These are phyloP conservation scores for Drosophila phalerata DNA, from an alignment of 2,888 invertebrate species.

Conservation along the genomic window DNA sequence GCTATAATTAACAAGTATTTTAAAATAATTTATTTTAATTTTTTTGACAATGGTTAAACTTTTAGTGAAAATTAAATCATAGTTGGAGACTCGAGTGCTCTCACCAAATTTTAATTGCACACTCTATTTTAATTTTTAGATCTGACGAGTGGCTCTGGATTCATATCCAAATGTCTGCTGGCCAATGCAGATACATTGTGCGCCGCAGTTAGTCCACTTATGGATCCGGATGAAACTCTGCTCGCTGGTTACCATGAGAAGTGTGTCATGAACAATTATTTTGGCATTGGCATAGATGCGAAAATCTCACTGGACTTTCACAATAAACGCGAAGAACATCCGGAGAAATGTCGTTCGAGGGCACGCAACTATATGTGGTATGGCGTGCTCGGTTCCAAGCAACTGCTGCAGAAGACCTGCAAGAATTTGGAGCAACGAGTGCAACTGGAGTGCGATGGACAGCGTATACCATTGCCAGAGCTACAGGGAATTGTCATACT, in stretches of 20 bases:
- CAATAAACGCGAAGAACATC: slow-evolving; percentile 98
- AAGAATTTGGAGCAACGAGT: slow-evolving; percentile 98
- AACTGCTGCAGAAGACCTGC: slow-evolving; percentile 95
- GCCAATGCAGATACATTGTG: slow-evolving; percentile 98
- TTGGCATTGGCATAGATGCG: slow-evolving; percentile 99
- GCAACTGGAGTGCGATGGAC: slow-evolving; percentile 98
- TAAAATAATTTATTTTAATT: too few species aligned
- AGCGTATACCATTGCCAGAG: slow-evolving; percentile 96
- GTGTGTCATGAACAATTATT: slow-evolving; percentile 99
- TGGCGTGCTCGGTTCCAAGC: slow-evolving; percentile 91
- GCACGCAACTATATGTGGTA: slow-evolving; percentile 99
- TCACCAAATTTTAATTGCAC: not conserved
- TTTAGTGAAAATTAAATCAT: too few species aligned
- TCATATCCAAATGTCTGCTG: slow-evolving; percentile 97
- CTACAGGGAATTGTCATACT: slow-evolving; percentile 98
- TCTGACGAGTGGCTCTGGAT: slow-evolving; percentile 90
- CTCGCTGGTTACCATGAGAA: slow-evolving; percentile 96
- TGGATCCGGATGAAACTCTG: slow-evolving; percentile 96
- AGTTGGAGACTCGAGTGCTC: too few species aligned
- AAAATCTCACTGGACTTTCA: slow-evolving; percentile 99
- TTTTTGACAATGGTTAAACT: too few species aligned
- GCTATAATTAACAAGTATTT: too few species aligned
- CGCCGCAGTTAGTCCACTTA: slow-evolving; percentile 97
- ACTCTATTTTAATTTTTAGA: slow-evolving; percentile 43
- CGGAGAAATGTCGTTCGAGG: slow-evolving; percentile 97